These are phyloP conservation scores for Fistularia tabacaria DNA, from an alignment of 2,797 vertebrate species.

Conservation along the genomic window DNA sequence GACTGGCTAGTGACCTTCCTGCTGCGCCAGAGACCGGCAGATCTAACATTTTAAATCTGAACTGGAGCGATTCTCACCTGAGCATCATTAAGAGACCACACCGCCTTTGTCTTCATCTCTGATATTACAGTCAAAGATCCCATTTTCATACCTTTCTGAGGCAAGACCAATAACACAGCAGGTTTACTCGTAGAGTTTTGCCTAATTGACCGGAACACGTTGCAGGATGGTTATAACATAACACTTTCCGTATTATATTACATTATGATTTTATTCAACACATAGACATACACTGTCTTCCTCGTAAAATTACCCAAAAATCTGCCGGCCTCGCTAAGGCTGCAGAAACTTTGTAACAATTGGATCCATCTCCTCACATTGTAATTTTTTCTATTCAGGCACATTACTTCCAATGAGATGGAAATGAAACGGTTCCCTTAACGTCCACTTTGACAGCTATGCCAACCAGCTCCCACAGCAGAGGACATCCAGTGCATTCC, in stretches of 20 bases:
- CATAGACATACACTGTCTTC: no score
- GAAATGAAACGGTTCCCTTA: constrained; percentile 23
- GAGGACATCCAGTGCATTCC: constrained; percentile 69
- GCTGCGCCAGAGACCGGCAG: constrained; percentile 31
- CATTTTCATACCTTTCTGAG: not conserved
- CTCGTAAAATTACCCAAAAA: no score
- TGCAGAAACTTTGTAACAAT: not conserved
- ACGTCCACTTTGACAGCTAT: constrained; percentile 52
- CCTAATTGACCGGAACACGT: no score
- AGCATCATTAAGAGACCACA: no score
- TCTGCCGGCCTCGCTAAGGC: not conserved
- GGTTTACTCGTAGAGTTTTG: no score
- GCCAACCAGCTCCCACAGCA: constrained; percentile 54
- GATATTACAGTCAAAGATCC: not conserved
- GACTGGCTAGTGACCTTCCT: constrained; percentile 44
- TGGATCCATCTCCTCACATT: not conserved
- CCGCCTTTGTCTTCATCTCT: no score
- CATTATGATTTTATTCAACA: no score
- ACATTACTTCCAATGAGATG: constrained; percentile 10
- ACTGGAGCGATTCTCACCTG: not conserved
- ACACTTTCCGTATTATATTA: no score
- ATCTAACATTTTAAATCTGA: constrained; percentile 20
- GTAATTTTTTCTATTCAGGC: not conserved
- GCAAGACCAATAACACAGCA: no score
- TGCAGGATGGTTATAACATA: no score